These are phyloP conservation scores for Lasioglossum lativentre DNA, from an alignment of 2,888 invertebrate genomes.

Conservation along the genomic window DNA sequence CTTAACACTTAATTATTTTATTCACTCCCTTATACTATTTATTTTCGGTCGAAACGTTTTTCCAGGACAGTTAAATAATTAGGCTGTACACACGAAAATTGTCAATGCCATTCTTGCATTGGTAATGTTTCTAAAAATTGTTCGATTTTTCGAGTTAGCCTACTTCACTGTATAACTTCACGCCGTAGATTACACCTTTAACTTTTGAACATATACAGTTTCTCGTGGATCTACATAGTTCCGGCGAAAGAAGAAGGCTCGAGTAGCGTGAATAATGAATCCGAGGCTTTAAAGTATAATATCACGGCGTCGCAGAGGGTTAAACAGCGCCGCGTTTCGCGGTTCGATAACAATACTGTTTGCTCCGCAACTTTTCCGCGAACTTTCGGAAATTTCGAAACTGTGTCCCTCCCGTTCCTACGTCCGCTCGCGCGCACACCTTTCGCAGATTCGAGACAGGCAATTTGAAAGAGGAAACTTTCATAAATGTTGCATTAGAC, in stretches of 20 bases:
- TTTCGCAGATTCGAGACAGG: neutral
- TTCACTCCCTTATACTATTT: no score
- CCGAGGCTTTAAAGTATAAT: neutral
- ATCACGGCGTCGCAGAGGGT: neutral
- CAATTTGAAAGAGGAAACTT: slow-evolving; percentile 7
- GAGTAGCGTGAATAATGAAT: neutral
- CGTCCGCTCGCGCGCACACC: neutral
- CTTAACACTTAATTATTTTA: no score
- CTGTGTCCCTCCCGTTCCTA: neutral
- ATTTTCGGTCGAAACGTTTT: no score
- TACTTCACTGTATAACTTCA: neutral
- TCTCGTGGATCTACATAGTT: neutral
- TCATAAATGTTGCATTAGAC: slow-evolving; percentile 17
- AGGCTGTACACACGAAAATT: no score
- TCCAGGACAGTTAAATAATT: accelerated
- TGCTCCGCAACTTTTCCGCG: neutral
- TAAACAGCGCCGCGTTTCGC: neutral
- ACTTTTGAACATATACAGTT: neutral
- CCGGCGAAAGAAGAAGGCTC: neutral
- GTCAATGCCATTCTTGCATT: no score
- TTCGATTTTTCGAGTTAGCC: no score
- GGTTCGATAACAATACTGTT: slow-evolving; percentile 14
- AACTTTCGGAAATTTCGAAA: slow-evolving; percentile 4
- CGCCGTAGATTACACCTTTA: neutral
- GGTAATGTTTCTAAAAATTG: neutral